Base-by-base conservation (phyloP, 2,888 invertebrate genomes). In the Agrochola circellaris region DNA sequence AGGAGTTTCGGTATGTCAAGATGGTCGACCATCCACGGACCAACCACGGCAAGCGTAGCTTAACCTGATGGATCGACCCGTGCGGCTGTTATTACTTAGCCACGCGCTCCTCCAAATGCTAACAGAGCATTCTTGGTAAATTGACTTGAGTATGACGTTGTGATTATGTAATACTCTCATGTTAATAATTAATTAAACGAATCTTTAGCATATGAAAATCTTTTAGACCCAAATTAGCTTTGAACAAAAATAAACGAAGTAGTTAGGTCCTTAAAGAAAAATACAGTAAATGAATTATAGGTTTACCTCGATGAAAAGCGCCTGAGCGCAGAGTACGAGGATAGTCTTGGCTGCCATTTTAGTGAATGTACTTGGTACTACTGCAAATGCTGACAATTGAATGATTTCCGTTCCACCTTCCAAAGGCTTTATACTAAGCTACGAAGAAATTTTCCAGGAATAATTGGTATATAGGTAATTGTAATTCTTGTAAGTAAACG, bases 331-430 rank as follows among this genome's bases (percentile, higher is more conserved):
- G 75, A 86, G 6, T 45, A 83, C 2, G 17, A 85, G 48, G 15
- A 88, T 48, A 70, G n/a, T 38, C 26, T 83, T 87, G 26, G 60
- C 73, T 68, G 82, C 64, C 88, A 88, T 88, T 68, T 26, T 77
- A 20, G 8, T 62, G 8, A 15, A 0, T 72, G 17, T 45, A 64
- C n/a, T 69, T 58, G 20, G 20, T 72, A n/a, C 60, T 80, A 7
- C 56, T 73, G 15, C n/a, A 64, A 84, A 64, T 9, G n/a, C 17
- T 69, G 26, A 66, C 30, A 58, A n/a, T 23, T 77, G 78, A 85
- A 86, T 85, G 70, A 75, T 73, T 60, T 58, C 23, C 26, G 9
- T 45, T 9, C 13, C 38, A 61, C 7, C 23, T 15, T 15, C 8
- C 9, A 20, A 23, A 15, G 17, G 1, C 15, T 75, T 64, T 84